Base-by-base conservation (phyloP, 2,113 vertebrate species). In the Pseudolaguvia tuberculata region DNA sequence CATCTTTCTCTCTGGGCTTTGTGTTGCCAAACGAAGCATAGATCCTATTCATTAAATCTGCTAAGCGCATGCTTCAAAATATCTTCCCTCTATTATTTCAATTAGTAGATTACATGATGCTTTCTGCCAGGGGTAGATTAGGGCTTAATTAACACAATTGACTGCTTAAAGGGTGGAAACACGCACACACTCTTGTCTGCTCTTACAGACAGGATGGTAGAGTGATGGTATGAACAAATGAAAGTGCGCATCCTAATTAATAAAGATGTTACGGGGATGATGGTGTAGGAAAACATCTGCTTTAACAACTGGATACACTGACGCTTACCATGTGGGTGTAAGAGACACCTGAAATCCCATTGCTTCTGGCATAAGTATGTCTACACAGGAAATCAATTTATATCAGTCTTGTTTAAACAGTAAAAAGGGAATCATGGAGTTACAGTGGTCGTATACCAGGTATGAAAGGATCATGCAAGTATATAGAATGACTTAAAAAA, bases 91-190 rank as follows among this genome's bases (percentile, higher is more conserved):
- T 96, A 98, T 99, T 97, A 97, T 96, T 97, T 96, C 94, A 96
- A 95, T 98, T 94, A 96, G 92, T 89, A 94, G 93, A 92, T 93
- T 96, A 95, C 96, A 97, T 91, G 94, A 96, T 93, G 94, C 94
- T 92, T 75, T 91, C 94, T 95, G 95, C 95, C 94, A 95, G 93
- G 91, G 93, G 93, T 94, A 95, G 94, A 97, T 98, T 95, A 95
- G 93, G 93, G 92, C 92, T 96, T 99, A 99, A 98, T 99, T 98
- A 98, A 95, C 93, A 93, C 94, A 93, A 94, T 94, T 94, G 94
- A 95, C 96, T 96, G 94, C 86, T 89, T 88, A 84, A 87, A 88
- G 85, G 81, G 79, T 79, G 91, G 88, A 83, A 87, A 89, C 88
- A 89, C 86, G 84, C 80, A 87, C 86, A 85, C 76, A 73, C 80